A percentile compares a stretch with the other conserved stretches of the same genome.
phyloP scores from a whole-genome alignment of 2,888 invertebrate genomes.

The Drosophila putrida region DNA sequence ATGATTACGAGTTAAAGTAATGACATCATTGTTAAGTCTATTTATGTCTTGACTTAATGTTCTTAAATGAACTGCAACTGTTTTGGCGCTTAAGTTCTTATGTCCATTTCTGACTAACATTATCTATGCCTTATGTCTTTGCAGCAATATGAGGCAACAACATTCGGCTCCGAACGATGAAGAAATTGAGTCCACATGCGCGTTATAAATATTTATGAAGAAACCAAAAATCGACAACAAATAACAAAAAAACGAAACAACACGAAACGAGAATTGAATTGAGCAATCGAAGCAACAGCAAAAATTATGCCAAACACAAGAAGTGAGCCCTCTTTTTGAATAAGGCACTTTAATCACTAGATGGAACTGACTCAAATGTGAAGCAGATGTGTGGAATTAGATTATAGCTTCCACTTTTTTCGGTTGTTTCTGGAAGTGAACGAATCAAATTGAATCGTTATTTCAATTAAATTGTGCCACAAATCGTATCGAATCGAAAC shows the following conservation, averaged over 20 bases:
- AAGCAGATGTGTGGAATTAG: slow-evolving; percentile 64
- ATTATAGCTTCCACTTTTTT: slow-evolving; percentile 50
- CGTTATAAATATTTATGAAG: slow-evolving; percentile 63
- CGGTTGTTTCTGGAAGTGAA: slow-evolving; percentile 49
- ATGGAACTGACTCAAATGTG: slow-evolving; percentile 60
- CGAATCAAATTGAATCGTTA: slow-evolving; percentile 35
- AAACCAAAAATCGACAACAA: slow-evolving; percentile 37
- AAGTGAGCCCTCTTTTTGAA: slow-evolving; percentile 24
- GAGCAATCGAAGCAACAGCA: slow-evolving; percentile 35
- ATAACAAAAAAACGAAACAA: slow-evolving; percentile 33
- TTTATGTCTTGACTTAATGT: slow-evolving; percentile 11
- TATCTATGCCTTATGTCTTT: slow-evolving; percentile 37
- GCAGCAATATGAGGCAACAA: slow-evolving; percentile 47
- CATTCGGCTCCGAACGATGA: slow-evolving; percentile 57
- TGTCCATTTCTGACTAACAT: slow-evolving; percentile 37
- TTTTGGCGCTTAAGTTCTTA: slow-evolving; percentile 20
- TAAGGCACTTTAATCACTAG: slow-evolving; percentile 14
- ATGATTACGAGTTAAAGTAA: not conserved
- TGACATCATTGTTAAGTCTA: slow-evolving; percentile 16
- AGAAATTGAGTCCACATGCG: slow-evolving; percentile 67
- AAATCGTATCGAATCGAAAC: slow-evolving; percentile 32
- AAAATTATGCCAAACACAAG: slow-evolving; percentile 50
- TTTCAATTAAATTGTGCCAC: slow-evolving; percentile 39
- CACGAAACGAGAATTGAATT: slow-evolving; percentile 43
- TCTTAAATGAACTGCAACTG: slow-evolving; percentile 24